Conservation (phyloP, 2,797 vertebrate species). For the Falco berigora region DNA sequence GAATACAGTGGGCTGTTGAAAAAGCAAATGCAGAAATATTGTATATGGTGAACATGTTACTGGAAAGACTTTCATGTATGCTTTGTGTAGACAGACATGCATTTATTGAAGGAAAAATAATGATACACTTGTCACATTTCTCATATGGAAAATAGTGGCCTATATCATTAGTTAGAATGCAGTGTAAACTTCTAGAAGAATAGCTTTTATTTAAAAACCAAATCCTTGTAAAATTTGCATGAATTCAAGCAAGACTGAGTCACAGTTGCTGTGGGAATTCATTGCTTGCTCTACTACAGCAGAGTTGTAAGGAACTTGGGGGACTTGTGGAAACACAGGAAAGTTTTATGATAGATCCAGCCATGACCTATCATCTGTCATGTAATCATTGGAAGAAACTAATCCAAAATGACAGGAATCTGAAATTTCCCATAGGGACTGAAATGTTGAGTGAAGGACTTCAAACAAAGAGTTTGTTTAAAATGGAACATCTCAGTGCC, state of each 20-base stretch:
- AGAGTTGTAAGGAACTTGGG: not conserved
- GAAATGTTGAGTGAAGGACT: not conserved
- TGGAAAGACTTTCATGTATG: not conserved
- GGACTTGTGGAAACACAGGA: not conserved
- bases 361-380: not conserved
- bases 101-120: not conserved
- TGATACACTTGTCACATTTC: not conserved
- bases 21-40: not conserved
- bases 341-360: not conserved
- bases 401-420: not conserved
- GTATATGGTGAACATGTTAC: not conserved
- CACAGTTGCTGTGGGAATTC: not conserved
- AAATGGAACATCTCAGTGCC: not conserved
- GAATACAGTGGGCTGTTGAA: not conserved
- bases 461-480: not conserved
- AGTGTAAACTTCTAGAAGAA: not conserved
- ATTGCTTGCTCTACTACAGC: not conserved
- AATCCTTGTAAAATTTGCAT: not conserved
- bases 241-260: not conserved
- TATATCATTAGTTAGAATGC: not conserved
- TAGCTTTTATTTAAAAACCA: not conserved
- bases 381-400: not conserved
- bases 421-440: not conserved
- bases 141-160: not conserved
- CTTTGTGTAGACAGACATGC: not conserved